Base-by-base conservation (phyloP, 2,888 invertebrate genomes). In the Ditula angustiorana region DNA sequence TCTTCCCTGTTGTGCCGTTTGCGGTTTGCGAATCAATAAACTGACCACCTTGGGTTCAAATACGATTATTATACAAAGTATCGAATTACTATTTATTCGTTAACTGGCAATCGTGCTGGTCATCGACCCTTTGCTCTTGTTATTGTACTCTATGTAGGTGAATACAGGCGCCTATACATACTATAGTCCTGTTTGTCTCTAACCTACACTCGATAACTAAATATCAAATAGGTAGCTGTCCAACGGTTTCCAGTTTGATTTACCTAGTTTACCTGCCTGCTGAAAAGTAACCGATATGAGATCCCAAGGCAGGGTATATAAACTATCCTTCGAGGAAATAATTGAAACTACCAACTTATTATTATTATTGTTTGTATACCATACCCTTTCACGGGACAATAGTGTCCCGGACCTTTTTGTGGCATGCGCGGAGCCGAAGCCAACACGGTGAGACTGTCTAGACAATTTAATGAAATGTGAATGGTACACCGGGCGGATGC, bases 71-170 rank as follows among this genome's bases (percentile, higher is more conserved):
- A 37, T 35, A 53, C n/a, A 24, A 61, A 56, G 61, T 61, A 57
- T 47, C 23, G 5, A 26, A 24, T 33, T 21, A 37, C 16, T 57
- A 58, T 26, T 58, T 16, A 23, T 50, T 33, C 16, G 58, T 59
- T 37, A 58, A 55, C 28, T 24, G 47, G 16, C 24, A 33, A 35
- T 58, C 46, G 24, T 46, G 55, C 26, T 23, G 58, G 64, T 47
- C 64, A 44, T 53, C 47, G 59, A 64, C 59, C 64, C 41, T 53
- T 64, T 44, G 61, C 24, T 63, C 26, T 52, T 58, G 57, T 63
- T 50, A 58, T 58, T 63, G 57, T 44, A 19, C 23, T 26, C 46
- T 7, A 35, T 53, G 37, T 62, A 49, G 47, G 35, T 55, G n/a
- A 35, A 26, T 28, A 16, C 21, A 44, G 16, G 10, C n/a, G n/a